Percentiles rank a stretch among this genome's conserved stretches.
These are phyloP conservation scores for Aplodontia rufa DNA, from an alignment of 2,113 vertebrate genomes.

Conservation along the genomic window DNA sequence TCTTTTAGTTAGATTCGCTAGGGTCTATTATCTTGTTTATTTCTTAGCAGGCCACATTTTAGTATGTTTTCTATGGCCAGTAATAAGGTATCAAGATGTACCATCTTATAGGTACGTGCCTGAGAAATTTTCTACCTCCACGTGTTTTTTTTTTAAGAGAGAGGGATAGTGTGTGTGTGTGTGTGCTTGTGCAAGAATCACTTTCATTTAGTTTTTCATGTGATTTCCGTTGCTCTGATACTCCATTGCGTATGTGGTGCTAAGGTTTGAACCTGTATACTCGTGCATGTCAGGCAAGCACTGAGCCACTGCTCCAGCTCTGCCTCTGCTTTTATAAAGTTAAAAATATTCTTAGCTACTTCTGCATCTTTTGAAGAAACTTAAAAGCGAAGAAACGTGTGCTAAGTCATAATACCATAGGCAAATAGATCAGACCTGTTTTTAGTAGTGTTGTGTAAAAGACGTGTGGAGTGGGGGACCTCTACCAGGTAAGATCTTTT, in stretches of 20 bases:
- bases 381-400: not conserved
- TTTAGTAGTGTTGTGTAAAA: not conserved
- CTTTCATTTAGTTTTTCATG: no score
- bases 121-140: not conserved
- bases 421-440: not conserved
- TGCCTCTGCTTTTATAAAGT: not conserved
- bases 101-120: not conserved
- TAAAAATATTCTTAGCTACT: not conserved
- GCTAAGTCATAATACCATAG: not conserved
- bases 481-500: not conserved
- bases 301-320: no score
- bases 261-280: no score
- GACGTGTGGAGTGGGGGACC: not conserved
- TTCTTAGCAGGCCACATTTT: not conserved
- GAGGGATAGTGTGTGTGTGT: no score
- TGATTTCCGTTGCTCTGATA: no score
- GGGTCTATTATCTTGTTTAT: no score
- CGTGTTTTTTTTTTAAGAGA: no score
- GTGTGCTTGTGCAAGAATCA: no score
- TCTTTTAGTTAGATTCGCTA: no score
- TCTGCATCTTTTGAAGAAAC: not conserved
- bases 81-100: not conserved
- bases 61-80: not conserved
- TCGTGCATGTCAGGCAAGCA: no score
- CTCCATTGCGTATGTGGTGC: no score